phyloP scores from a whole-genome alignment of 1,140 invertebrate species.

The Papilio polytes region DNA sequence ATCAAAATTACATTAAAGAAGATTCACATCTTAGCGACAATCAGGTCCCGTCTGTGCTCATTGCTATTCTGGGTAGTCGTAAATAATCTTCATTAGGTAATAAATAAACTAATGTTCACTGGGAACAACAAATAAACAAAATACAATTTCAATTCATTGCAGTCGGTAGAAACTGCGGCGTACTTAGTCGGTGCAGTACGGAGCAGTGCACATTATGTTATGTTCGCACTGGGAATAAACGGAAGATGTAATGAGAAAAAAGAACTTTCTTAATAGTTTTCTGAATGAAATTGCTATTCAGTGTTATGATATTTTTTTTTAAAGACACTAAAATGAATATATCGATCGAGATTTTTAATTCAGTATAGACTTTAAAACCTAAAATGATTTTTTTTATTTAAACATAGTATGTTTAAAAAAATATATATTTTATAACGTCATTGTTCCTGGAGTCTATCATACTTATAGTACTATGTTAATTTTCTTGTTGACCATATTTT shows the following conservation, averaged over 20 bases:
- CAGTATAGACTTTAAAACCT: background rate
- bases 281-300: background rate
- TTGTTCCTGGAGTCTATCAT: background rate
- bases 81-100: too few relatives aligned
- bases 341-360: background rate
- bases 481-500: background rate
- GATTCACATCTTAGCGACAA: too few relatives aligned
- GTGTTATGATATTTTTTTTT: background rate
- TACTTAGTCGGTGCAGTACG: background rate
- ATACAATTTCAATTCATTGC: conserved; percentile 26
- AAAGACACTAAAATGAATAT: background rate
- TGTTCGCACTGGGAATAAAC: background rate
- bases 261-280: background rate
- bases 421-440: too few relatives aligned
- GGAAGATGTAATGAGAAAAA: conserved; percentile 17
- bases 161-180: conserved; percentile 12
- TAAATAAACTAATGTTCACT: background rate
- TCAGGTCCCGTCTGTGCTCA: too few relatives aligned
- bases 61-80: too few relatives aligned
- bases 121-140: conserved; percentile 3
- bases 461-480: background rate
- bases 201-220: conserved; percentile 5
- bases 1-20: too few relatives aligned
- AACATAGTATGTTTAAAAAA: too few relatives aligned
- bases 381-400: too few relatives aligned